Conservation (phyloP, 2,113 vertebrate genomes). For the Cephalopterus ornatus region DNA sequence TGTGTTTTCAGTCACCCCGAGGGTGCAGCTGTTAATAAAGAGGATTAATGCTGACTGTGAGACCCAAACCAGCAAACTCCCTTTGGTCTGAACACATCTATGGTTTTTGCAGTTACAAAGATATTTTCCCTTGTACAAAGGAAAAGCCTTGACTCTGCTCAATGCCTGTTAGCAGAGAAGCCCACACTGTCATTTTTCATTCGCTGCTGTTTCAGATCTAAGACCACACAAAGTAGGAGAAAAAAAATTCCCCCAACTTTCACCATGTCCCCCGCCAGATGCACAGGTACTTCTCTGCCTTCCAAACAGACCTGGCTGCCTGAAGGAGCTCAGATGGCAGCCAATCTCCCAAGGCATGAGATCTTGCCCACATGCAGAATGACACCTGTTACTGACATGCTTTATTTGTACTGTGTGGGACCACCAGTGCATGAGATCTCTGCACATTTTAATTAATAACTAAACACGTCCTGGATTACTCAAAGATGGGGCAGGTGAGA, state of each 20-base stretch:
- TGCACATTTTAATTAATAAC: not conserved
- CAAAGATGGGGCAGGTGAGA: not conserved
- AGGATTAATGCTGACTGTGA: not conserved
- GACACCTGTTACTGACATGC: not conserved
- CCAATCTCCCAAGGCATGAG: not conserved
- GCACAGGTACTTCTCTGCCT: not conserved
- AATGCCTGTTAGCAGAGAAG: not conserved
- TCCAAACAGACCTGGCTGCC: not conserved
- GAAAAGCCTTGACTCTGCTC: not conserved
- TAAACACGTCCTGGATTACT: not conserved
- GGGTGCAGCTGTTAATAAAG: not conserved
- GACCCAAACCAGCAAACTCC: not conserved
- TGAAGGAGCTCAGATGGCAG: not conserved
- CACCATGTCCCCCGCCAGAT: not conserved
- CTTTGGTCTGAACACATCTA: not conserved
- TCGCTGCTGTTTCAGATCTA: not conserved
- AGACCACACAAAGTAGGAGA: not conserved
- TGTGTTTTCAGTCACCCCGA: not conserved
- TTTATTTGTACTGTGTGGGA: not conserved
- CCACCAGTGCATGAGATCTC: not conserved
- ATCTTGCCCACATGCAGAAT: not conserved
- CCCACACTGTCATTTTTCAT: not conserved
- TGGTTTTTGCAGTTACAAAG: not conserved
- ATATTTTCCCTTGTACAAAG: not conserved
- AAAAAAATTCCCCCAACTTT: not conserved